A percentile compares a stretch with the other conserved stretches of the same genome.
These are phyloP conservation scores for Eupsittula cactorum DNA, from an alignment of 2,113 vertebrate species.

Conservation along the genomic window DNA sequence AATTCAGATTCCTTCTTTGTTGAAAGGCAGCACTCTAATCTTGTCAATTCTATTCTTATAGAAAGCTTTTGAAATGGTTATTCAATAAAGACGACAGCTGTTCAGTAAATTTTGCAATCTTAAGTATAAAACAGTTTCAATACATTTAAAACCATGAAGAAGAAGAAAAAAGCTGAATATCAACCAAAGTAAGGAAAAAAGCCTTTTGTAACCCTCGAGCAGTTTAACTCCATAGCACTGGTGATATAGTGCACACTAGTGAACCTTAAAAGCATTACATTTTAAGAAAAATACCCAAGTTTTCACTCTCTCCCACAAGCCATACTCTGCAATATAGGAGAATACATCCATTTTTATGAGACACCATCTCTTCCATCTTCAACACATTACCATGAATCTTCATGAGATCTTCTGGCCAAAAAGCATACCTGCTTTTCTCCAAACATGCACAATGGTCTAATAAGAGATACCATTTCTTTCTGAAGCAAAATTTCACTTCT, in stretches of 20 bases:
- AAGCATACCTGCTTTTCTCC: neutral
- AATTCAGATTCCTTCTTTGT: neutral
- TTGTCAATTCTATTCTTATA: neutral
- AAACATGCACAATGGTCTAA: neutral
- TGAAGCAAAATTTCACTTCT: neutral
- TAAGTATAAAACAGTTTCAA: neutral
- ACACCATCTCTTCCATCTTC: neutral
- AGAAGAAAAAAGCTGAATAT: neutral
- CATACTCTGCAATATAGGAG: neutral
- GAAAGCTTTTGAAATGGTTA: conserved; percentile 1
- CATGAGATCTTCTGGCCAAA: neutral
- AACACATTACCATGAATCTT: neutral
- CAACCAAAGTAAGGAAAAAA: neutral
- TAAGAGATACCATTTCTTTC: neutral
- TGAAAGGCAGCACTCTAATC: neutral
- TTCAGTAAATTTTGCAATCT: neutral
- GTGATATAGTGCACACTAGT: accelerated
- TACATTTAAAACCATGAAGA: neutral
- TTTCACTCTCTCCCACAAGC: neutral
- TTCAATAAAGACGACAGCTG: neutral
- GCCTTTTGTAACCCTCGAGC: neutral
- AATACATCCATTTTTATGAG: neutral
- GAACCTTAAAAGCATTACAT: neutral
- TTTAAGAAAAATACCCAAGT: neutral
- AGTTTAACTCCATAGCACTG: neutral